These are phyloP conservation scores for Halcyon badia DNA, from an alignment of 2,797 vertebrate species.

Conservation along the genomic window DNA sequence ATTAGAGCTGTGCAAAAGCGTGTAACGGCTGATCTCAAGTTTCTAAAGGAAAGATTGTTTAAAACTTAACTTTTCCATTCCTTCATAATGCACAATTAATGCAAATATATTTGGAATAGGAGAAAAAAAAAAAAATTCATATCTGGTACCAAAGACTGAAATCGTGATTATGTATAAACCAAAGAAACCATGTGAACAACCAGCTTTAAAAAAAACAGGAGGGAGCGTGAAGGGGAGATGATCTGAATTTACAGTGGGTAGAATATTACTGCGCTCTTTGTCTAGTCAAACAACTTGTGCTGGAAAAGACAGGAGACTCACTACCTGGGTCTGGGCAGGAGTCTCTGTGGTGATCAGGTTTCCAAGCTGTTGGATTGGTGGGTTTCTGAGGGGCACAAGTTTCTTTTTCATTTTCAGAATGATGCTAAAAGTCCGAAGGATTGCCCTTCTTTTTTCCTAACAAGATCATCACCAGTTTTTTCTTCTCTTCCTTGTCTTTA, in stretches of 20 bases:
- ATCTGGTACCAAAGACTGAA: not conserved
- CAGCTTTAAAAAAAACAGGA: not conserved
- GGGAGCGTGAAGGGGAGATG: not conserved
- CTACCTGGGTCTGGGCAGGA: conserved; percentile 17
- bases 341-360: conserved; percentile 54
- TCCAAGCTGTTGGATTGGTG: conserved; percentile 52
- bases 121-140: not conserved
- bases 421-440: conserved; percentile 50
- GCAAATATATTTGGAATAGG: not conserved
- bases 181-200: not conserved
- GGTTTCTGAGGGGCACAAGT: not conserved
- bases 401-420: conserved; percentile 66
- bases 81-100: not conserved
- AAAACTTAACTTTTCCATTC: not conserved
- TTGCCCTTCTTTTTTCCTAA: conserved; percentile 34
- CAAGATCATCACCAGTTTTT: conserved; percentile 32
- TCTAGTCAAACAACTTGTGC: not conserved
- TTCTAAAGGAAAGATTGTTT: not conserved
- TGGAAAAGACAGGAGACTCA: conserved; percentile 5
- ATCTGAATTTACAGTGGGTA: not conserved
- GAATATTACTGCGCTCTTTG: not conserved
- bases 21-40: not conserved
- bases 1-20: not conserved
- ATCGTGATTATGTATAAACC: not conserved
- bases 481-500: not conserved